A percentile compares a stretch with the other conserved stretches of the same genome.
phyloP scores from a whole-genome alignment of 2,888 invertebrate species.

The Operophtera brumata region DNA sequence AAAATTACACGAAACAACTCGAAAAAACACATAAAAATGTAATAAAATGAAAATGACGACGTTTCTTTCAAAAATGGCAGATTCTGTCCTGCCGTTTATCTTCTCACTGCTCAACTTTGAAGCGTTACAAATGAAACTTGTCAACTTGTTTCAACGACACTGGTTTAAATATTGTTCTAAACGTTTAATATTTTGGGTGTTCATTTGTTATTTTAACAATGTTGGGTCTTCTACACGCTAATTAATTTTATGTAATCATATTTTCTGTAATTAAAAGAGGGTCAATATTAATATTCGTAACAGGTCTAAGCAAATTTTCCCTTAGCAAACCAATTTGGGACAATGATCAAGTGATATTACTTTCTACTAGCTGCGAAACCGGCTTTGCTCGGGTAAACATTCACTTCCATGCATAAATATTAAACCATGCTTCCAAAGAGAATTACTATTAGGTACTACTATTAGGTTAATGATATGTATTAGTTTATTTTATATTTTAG shows the following conservation, averaged over 20 bases:
- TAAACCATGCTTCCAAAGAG: no score
- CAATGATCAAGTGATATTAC: constrained; percentile 27
- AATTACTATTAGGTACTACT: no score
- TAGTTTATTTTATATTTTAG: no score
- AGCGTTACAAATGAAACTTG: constrained; percentile 1
- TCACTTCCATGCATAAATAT: no score
- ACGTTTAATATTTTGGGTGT: constrained; percentile 6
- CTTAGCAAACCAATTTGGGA: constrained; percentile 31
- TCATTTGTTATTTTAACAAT: constrained; percentile 6
- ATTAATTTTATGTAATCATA: constrained; percentile 11
- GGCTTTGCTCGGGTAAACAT: no score
- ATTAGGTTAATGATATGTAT: no score
- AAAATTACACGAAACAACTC: no score
- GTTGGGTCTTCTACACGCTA: not conserved
- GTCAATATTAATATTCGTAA: constrained; percentile 23
- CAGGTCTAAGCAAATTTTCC: constrained; percentile 22
- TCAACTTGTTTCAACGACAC: not conserved
- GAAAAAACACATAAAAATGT: no score
- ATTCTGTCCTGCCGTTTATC: no score
- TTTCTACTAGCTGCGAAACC: no score
- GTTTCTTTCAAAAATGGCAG: no score
- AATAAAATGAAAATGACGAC: no score
- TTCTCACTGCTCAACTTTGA: not conserved
- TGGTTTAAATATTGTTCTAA: constrained; percentile 9
- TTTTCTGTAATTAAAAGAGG: constrained; percentile 23